Percentiles rank a stretch among this genome's conserved stretches.
These are phyloP conservation scores for Panzeria rudis DNA, from an alignment of 2,888 invertebrate genomes.

Conservation along the genomic window DNA sequence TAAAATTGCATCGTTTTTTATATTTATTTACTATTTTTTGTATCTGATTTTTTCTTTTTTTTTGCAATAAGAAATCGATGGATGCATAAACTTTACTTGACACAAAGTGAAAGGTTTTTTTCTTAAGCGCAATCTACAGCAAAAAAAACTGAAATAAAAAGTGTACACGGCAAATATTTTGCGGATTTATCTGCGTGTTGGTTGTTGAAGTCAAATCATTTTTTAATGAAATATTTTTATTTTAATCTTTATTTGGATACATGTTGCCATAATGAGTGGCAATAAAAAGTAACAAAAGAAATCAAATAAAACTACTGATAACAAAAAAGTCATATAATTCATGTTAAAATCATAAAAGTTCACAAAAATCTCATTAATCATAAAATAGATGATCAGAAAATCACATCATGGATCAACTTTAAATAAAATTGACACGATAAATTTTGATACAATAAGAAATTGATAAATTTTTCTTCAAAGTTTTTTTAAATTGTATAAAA, in stretches of 20 bases:
- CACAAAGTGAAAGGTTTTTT: constrained; percentile 67
- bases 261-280: constrained; percentile 32
- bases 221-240: constrained; percentile 53
- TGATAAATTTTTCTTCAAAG: background rate
- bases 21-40: background rate
- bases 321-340: background rate
- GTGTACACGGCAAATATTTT: constrained; percentile 17
- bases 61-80: constrained; percentile 45
- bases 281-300: background rate
- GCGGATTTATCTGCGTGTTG: constrained; percentile 29
- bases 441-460: background rate
- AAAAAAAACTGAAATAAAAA: constrained; percentile 5
- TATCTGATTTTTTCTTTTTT: background rate
- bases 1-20: constrained; percentile 37
- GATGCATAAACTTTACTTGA: constrained; percentile 48
- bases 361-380: constrained; percentile 14
- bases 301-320: background rate
- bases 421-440: background rate
- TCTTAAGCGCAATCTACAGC: background rate
- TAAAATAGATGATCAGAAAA: constrained; percentile 5
- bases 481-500: background rate
- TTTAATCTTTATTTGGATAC: constrained; percentile 17
- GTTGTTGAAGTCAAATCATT: constrained; percentile 19
- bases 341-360: constrained; percentile 15
- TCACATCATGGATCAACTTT: constrained; percentile 25